Evolutionary conservation across 2,113 vertebrate species (phyloP), one percentile per base, ranked within the genome.

Genomic region (Gyps fulvus): DNA sequence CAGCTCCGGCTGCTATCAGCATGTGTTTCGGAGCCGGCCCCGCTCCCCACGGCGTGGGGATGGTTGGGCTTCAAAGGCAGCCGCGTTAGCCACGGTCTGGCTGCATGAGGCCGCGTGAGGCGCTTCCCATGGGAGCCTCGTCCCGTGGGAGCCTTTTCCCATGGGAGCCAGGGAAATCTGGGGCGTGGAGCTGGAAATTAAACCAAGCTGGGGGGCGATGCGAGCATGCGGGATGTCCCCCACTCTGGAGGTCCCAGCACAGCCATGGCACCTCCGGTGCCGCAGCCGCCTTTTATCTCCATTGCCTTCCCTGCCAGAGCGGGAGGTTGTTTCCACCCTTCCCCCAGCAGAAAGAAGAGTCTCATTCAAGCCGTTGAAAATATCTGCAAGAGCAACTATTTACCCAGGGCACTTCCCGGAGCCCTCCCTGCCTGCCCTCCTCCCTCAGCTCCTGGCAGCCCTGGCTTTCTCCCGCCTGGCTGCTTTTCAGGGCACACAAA

Each of bases 301-400:
- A 43, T 47, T 27, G 10, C 52, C 57, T 76, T 52, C 9, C 29
- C 57, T 16, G 38, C 16, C 0, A 4, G 40, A n/a, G n/a, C 0
- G 2, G 71, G 62, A 93, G 76, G 34, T 73, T 65, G 52, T 71
- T 95, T 90, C 34, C 66, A 85, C 95, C 96, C 95, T 93, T 90
- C 84, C 96, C 91, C 87, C 94, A 47, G 32, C 81, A 93, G 61
- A 93, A 87, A 89, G 45, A 93, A 92, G 92, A 87, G 89, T 67
- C 84, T 91, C 34, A 52, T 91, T 95, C 81, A 91, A 82, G 26
- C 38, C 61, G 38, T 5, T 87, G 83, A 91, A 87, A 71, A 43
- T 93, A 91, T 82, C 83, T 81, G 15, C 47, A 89, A 94, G 57
- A 84, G 63, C 77, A 94, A 91, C 89, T 97, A 94, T 96, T 96